A percentile compares a stretch with the other conserved stretches of the same genome.
phyloP scores from a whole-genome alignment of 2,113 vertebrate species.

The Bungarus multicinctus region DNA sequence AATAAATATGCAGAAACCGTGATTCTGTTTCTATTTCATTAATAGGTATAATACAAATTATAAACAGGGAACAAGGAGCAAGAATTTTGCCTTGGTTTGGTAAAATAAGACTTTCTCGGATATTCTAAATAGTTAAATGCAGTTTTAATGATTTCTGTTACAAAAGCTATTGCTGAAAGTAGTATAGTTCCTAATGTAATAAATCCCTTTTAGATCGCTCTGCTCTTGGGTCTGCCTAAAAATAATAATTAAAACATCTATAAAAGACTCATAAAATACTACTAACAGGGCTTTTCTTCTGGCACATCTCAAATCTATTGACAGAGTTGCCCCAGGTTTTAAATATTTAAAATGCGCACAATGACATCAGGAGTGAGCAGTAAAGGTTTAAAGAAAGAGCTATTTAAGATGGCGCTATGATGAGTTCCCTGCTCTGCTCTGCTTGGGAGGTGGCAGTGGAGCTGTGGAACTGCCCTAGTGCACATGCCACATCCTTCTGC shows the following conservation, averaged over 20 bases:
- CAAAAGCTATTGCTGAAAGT: not conserved
- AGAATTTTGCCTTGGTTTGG: not conserved
- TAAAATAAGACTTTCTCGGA: not conserved
- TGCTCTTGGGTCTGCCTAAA: not conserved
- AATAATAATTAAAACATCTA: not conserved
- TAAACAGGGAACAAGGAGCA: not conserved
- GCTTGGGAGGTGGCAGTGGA: not conserved
- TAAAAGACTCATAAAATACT: not conserved
- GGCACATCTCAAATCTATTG: not conserved
- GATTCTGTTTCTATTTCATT: not conserved
- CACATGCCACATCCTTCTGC: slow-evolving; percentile 16
- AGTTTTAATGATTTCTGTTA: not conserved
- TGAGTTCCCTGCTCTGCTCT: not conserved
- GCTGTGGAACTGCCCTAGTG: not conserved
- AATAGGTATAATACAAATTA: not conserved
- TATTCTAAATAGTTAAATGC: not conserved
- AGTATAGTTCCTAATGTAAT: not conserved
- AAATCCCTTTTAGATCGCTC: not conserved
- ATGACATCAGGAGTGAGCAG: not conserved
- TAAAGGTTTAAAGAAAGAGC: not conserved
- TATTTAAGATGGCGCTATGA: not conserved
- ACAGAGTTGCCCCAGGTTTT: not conserved
- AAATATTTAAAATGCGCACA: not conserved
- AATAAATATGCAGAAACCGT: not conserved
- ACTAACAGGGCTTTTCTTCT: not conserved